Base-by-base conservation (phyloP, 2,888 invertebrate genomes). In the Halictus ligatus region DNA sequence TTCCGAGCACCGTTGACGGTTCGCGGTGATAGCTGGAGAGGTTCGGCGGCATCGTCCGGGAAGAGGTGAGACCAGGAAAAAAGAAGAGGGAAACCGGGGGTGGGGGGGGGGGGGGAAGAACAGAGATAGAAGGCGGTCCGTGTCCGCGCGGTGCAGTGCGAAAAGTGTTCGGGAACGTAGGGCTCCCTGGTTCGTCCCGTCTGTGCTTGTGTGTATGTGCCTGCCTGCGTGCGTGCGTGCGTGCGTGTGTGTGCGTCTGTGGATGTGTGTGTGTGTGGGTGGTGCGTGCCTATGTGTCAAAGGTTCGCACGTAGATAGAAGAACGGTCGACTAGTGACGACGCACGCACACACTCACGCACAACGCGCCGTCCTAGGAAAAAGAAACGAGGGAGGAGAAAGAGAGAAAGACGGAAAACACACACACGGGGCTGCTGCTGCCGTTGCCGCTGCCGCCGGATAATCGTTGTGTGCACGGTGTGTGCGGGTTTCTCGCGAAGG, bases 91-190 rank as follows among this genome's bases (percentile, higher is more conserved):
- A 73, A 71, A 21, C 21, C n/a, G 58, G 58, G 58, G 58, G n/a
- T n/a, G n/a, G n/a, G n/a, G 74, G 69, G 74, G 50, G 21, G 54
- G 3, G 54, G 54, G 54, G 21, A 83, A 72, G 77, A 78, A 83
- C 71, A 58, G 75, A 80, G 82, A 86, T 71, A 81, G 80, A 25
- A 85, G 80, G 40, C 72, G 69, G 76, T 86, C 80, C 80, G 80
- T 82, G 88, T 87, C 58, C 88, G 89, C 82, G 90, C 91, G 84
- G 89, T 88, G 88, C 89, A 88, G 88, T 87, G 90, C 87, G 91
- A 87, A 88, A 90, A 85, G 85, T 84, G 81, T 83, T 86, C 77
- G 80, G 80, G 89, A 85, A 67, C 58, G 58, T 75, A 89, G 80
- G 86, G 50, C 77, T n/a, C 83, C 71, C 80, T 83, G 81, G 72